These are phyloP conservation scores for Drosophila oshimai DNA, from an alignment of 1,140 invertebrate species.

Conservation along the genomic window DNA sequence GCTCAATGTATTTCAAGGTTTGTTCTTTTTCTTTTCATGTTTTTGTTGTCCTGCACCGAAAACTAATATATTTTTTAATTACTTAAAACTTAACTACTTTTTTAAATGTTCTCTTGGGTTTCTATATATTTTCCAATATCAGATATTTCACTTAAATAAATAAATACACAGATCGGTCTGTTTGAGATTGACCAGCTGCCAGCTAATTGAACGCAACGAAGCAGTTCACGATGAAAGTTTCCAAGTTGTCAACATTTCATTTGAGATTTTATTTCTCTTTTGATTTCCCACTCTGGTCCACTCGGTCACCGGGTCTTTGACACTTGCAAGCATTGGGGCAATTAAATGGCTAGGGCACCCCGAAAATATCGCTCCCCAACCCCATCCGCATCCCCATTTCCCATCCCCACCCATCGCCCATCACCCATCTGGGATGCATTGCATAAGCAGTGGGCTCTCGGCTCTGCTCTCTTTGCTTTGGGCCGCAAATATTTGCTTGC, in stretches of 20 bases:
- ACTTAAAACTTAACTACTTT: not conserved
- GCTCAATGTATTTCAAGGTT: too few species aligned
- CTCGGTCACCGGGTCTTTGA: conserved; percentile 81
- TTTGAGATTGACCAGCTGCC: conserved; percentile 10
- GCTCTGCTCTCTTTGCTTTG: conserved; percentile 4
- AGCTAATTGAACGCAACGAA: conserved; percentile 39
- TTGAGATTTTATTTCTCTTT: conserved; percentile 37
- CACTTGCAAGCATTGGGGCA: conserved; percentile 55
- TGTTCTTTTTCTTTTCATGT: not conserved
- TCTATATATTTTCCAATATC: conserved; percentile 5
- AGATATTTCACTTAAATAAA: conserved; percentile 5
- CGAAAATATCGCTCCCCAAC: conserved; percentile 52
- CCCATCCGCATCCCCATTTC: not conserved
- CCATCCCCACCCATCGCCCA: not conserved
- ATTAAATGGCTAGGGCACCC: conserved; percentile 61
- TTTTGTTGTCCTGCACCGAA: too few species aligned
- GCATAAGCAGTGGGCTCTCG: conserved; percentile 53
- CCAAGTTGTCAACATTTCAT: conserved; percentile 40
- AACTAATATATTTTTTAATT: not conserved
- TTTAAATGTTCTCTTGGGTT: not conserved
- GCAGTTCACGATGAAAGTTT: conserved; percentile 30
- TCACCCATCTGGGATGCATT: conserved; percentile 49
- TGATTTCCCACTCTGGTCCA: conserved; percentile 53
- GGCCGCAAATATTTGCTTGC: conserved; percentile 67
- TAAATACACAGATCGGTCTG: conserved; percentile 1